Conservation (phyloP, 1,140 invertebrate genomes). For the Polypedilum vanderplanki region DNA sequence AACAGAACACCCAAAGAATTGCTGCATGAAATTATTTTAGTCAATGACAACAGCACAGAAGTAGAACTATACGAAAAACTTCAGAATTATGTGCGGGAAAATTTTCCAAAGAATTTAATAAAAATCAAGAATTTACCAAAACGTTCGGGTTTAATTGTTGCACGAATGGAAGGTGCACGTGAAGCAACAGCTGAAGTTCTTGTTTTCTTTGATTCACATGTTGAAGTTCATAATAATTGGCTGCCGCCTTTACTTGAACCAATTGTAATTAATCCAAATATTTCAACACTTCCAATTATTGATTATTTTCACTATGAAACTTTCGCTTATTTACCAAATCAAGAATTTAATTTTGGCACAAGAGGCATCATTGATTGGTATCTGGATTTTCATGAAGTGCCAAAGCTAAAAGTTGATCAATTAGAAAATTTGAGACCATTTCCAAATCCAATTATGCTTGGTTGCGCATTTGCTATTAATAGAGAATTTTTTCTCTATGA, state of each 20-base stretch:
- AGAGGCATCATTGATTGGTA: slow-evolving; percentile 11
- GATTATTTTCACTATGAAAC: background rate
- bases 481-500: slow-evolving; percentile 80
- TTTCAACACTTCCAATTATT: background rate
- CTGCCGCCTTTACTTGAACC: background rate
- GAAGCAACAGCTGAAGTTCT: slow-evolving; percentile 54
- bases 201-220: slow-evolving; percentile 61
- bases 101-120: background rate
- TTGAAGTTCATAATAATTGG: slow-evolving; percentile 15
- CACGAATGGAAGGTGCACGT: slow-evolving; percentile 52
- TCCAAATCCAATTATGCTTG: slow-evolving; percentile 79
- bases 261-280: background rate
- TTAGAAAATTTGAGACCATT: slow-evolving; percentile 55
- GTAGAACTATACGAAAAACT: background rate
- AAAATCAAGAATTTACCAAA: slow-evolving; percentile 37
- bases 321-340: background rate
- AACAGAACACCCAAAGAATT: slow-evolving; percentile 7
- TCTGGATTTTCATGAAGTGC: background rate
- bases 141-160: slow-evolving; percentile 54
- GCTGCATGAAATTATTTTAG: background rate
- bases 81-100: background rate
- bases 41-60: background rate
- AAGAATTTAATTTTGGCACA: background rate
- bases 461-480: slow-evolving; percentile 92
- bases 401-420: background rate